Conservation (phyloP, 2,797 vertebrate genomes). For the Limnodromus scolopaceus region DNA sequence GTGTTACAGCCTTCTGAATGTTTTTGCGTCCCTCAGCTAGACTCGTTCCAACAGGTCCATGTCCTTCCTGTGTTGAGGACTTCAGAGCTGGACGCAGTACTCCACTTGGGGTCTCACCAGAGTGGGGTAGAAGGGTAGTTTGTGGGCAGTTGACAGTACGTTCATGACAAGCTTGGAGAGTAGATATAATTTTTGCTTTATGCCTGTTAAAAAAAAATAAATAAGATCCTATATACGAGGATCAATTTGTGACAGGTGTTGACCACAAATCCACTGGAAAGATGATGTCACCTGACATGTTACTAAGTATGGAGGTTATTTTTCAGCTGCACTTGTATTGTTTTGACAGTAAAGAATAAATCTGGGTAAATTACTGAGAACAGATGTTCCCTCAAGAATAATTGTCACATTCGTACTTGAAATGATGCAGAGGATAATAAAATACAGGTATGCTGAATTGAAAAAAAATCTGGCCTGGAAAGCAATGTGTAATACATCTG, state of each 20-base stretch:
- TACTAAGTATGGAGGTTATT: not conserved
- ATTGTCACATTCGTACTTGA: not conserved
- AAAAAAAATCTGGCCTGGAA: not conserved
- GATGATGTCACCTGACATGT: not conserved
- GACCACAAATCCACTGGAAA: not conserved
- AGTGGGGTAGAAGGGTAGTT: no score
- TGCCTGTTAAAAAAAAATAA: not conserved
- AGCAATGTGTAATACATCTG: not conserved
- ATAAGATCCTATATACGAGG: not conserved
- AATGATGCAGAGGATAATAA: not conserved
- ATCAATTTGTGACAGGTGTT: not conserved
- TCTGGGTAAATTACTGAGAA: not conserved
- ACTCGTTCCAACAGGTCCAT: no score
- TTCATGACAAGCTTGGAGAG: not conserved
- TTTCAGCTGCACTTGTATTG: not conserved
- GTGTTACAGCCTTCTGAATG: no score
- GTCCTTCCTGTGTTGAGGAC: no score
- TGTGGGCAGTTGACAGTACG: not conserved
- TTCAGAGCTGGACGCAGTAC: no score
- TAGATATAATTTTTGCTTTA: not conserved
- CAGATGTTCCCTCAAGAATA: slow-evolving; percentile 1
- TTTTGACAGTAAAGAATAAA: slow-evolving; percentile 12
- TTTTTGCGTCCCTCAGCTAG: no score
- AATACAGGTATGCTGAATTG: not conserved
- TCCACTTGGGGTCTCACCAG: no score